Evolutionary conservation across 2,888 invertebrate species (phyloP).

Genomic region (Marronus borbonicus): DNA sequence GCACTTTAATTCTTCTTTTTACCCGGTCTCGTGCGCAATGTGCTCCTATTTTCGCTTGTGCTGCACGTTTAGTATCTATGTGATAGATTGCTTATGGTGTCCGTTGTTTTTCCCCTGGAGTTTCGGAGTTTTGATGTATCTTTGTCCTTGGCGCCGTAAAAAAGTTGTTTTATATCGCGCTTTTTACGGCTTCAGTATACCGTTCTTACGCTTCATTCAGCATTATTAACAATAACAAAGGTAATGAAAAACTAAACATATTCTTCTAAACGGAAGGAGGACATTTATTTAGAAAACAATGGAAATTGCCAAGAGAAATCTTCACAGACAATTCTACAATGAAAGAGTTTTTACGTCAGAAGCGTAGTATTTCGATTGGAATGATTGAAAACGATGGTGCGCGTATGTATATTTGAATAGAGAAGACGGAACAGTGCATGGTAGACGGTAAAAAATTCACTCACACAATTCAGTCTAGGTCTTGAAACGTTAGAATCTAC

Average conservation of each 20-base stretch:
- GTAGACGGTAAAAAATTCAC: too few species aligned
- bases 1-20: conserved; percentile 44
- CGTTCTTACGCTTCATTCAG: neutral
- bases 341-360: neutral
- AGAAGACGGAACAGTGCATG: too few species aligned
- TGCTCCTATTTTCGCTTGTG: conserved; percentile 27
- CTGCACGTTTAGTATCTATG: conserved; percentile 24
- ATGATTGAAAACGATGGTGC: neutral
- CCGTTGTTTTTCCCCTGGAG: conserved; percentile 10
- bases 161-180: conserved; percentile 3
- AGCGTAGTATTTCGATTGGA: conserved; percentile 1
- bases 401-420: too few species aligned
- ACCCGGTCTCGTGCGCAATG: neutral
- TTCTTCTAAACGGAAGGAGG: neutral
- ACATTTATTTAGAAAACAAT: neutral
- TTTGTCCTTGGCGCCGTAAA: conserved; percentile 14
- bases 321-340: neutral
- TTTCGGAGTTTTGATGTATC: conserved; percentile 32
- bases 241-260: neutral
- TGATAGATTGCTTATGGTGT: conserved; percentile 40
- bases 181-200: neutral
- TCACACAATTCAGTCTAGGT: too few species aligned
- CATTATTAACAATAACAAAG: neutral
- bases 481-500: too few species aligned
- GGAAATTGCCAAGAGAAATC: neutral